phyloP scores from a whole-genome alignment of 2,113 vertebrate genomes.

The Heloderma charlesbogerti region DNA sequence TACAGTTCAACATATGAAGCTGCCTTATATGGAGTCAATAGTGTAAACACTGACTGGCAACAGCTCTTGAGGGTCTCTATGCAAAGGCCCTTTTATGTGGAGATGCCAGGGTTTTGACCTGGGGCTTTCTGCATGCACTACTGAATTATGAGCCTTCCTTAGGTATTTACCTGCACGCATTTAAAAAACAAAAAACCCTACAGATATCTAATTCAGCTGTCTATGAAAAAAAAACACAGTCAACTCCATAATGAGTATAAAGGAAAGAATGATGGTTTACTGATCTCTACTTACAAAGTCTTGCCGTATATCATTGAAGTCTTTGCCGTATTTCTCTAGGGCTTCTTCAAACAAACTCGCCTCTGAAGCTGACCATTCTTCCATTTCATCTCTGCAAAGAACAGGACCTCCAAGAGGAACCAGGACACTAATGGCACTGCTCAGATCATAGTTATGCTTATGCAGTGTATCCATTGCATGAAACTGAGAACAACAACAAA shows the following conservation, averaged over 20 bases:
- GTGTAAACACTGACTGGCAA: neutral
- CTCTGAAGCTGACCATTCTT: slow-evolving; percentile 98
- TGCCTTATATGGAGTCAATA: no score
- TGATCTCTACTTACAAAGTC: slow-evolving; percentile 91
- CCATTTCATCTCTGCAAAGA: slow-evolving; percentile 97
- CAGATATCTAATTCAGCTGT: neutral
- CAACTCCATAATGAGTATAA: neutral
- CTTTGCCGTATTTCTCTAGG: slow-evolving; percentile 97
- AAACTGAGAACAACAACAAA: slow-evolving; percentile 79
- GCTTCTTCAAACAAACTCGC: slow-evolving; percentile 97
- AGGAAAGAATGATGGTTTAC: accelerated
- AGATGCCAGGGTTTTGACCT: neutral
- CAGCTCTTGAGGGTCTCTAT: neutral
- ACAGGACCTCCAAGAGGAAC: slow-evolving; percentile 95
- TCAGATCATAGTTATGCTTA: slow-evolving; percentile 92
- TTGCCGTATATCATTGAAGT: slow-evolving; percentile 99
- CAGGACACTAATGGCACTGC: slow-evolving; percentile 92
- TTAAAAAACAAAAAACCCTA: neutral
- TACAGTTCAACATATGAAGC: neutral
- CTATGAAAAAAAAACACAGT: neutral
- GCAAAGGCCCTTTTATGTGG: neutral
- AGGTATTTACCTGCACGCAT: neutral
- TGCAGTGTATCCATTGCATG: slow-evolving; percentile 97
- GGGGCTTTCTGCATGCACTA: neutral
- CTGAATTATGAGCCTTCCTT: neutral